Conservation (phyloP, 1,140 invertebrate genomes). For the Drosophila simulans region DNA sequence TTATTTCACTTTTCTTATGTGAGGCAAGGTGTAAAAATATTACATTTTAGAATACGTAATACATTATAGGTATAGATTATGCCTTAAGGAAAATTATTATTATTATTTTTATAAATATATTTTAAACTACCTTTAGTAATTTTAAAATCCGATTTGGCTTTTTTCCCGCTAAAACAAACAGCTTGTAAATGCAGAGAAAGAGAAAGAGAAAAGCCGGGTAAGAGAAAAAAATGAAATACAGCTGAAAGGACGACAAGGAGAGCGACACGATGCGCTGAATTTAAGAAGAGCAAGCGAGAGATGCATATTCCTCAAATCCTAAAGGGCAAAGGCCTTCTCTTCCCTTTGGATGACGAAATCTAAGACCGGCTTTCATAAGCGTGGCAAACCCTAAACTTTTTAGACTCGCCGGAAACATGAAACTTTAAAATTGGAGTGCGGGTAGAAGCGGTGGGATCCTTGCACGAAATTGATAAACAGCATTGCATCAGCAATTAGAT, state of each 20-base stretch:
- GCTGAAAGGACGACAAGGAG: conserved; percentile 12
- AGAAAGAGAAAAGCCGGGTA: not conserved
- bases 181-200: not conserved
- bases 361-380: conserved; percentile 43
- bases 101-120: not conserved
- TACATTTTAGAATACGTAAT: no score
- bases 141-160: not conserved
- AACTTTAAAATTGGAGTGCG: conserved; percentile 50
- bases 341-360: conserved; percentile 61
- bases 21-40: no score
- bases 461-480: conserved; percentile 10
- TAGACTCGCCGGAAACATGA: conserved; percentile 31
- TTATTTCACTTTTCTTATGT: no score
- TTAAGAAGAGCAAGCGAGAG: not conserved
- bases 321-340: conserved; percentile 37
- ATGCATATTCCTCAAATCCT: conserved; percentile 1
- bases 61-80: no score
- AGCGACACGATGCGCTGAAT: conserved; percentile 37
- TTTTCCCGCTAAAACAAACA: conserved; percentile 1
- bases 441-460: conserved; percentile 4
- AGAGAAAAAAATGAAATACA: not conserved
- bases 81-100: no score
- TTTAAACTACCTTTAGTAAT: no score
- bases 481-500: conserved; percentile 44
- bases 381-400: conserved; percentile 14